Conservation (phyloP, 2,113 vertebrate genomes). For the Nesoenas mayeri region DNA sequence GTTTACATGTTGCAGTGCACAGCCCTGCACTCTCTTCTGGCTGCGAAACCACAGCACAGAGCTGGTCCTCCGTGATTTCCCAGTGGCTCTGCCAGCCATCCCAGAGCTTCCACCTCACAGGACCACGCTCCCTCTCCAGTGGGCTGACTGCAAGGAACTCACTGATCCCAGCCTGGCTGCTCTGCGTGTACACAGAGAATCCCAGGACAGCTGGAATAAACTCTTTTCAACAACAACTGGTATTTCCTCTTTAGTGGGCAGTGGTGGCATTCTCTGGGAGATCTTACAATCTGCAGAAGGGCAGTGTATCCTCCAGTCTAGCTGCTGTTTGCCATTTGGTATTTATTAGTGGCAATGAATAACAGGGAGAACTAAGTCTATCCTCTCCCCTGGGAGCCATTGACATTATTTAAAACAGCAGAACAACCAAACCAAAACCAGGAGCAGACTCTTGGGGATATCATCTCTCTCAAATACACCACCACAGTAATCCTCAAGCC, state of each 20-base stretch:
- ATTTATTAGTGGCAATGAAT: constrained; percentile 14
- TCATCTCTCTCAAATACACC: background rate
- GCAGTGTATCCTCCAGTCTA: background rate
- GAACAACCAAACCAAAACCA: background rate
- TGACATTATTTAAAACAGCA: background rate
- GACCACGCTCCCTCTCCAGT: fast-evolving
- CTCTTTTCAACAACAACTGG: fast-evolving
- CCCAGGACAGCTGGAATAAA: background rate
- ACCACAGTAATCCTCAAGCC: background rate
- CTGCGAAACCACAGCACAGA: background rate
- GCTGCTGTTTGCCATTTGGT: background rate
- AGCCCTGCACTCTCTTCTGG: background rate
- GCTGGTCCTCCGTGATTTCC: background rate
- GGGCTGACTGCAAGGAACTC: background rate
- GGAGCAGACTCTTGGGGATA: background rate
- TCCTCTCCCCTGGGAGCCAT: background rate
- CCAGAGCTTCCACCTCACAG: background rate
- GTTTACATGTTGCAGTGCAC: background rate
- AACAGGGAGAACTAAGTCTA: background rate
- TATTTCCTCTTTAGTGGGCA: background rate
- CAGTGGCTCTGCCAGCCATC: background rate
- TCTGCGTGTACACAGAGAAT: background rate
- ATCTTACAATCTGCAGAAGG: background rate
- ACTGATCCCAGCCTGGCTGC: background rate
- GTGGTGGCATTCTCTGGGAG: background rate